phyloP scores from a whole-genome alignment of 2,113 vertebrate species.

The Campylorhamphus procurvoides region DNA sequence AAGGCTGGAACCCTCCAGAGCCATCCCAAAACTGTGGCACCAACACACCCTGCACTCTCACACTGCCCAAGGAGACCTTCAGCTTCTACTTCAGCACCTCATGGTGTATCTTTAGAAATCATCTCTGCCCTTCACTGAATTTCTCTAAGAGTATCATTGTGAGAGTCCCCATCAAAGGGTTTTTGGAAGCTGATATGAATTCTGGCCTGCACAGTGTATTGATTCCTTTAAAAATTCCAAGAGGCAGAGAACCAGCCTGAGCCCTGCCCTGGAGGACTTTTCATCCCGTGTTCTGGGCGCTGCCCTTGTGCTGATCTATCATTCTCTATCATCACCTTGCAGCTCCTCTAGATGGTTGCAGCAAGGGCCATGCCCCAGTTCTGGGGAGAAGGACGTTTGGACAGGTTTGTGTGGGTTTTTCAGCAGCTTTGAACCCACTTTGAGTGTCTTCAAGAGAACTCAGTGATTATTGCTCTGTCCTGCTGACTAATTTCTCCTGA shows the following conservation, averaged over 20 bases:
- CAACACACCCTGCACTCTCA: neutral
- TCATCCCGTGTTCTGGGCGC: neutral
- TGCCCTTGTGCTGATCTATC: neutral
- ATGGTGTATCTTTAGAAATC: neutral
- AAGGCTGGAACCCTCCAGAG: neutral
- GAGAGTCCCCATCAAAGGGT: neutral
- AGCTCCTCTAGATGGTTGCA: neutral
- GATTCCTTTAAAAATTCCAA: neutral
- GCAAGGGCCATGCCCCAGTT: neutral
- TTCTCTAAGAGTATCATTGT: neutral
- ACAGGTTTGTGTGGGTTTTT: neutral
- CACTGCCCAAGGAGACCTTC: neutral
- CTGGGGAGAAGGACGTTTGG: neutral
- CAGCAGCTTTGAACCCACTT: neutral
- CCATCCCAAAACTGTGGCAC: accelerated
- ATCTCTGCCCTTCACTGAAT: neutral
- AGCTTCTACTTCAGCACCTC: neutral
- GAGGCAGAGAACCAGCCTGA: neutral
- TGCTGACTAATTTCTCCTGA: neutral
- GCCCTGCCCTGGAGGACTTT: neutral
- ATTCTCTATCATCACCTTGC: neutral
- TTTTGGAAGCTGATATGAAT: neutral
- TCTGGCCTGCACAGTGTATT: neutral
- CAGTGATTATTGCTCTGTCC: neutral
- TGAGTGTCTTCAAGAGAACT: neutral